Conservation (phyloP, 2,113 vertebrate genomes). For the Carassius carassius region DNA sequence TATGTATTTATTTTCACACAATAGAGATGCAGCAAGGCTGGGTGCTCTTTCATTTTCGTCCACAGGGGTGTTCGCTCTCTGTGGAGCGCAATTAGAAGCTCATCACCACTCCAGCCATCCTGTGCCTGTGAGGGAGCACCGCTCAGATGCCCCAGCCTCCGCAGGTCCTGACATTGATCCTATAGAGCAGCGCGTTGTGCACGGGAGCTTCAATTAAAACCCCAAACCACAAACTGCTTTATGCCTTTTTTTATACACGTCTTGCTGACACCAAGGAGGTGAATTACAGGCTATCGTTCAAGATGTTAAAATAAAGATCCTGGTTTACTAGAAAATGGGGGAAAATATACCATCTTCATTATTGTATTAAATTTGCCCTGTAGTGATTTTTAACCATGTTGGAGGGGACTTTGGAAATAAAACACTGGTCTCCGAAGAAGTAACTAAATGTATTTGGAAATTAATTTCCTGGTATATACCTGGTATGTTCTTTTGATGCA, state of each 20-base stretch:
- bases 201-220: slow-evolving; percentile 57
- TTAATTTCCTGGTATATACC: not conserved
- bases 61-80: slow-evolving; percentile 60
- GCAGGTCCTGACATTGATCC: slow-evolving; percentile 59
- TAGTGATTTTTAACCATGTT: not conserved
- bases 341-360: not conserved
- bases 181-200: slow-evolving; percentile 43
- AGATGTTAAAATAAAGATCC: slow-evolving; percentile 31
- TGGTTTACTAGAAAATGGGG: not conserved
- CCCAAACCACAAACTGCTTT: slow-evolving; percentile 44
- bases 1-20: slow-evolving; percentile 69
- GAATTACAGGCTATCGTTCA: slow-evolving; percentile 29
- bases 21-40: slow-evolving; percentile 60
- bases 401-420: not conserved
- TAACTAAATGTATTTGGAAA: not conserved
- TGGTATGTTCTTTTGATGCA: not conserved
- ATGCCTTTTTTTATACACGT: slow-evolving; percentile 41
- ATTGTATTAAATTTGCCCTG: not conserved
- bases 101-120: slow-evolving; percentile 49
- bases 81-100: slow-evolving; percentile 65
- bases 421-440: not conserved
- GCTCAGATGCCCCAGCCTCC: slow-evolving; percentile 39
- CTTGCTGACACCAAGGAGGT: slow-evolving; percentile 26
- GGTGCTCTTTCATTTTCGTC: slow-evolving; percentile 56
- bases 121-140: slow-evolving; percentile 34